Conservation (phyloP, 2,888 invertebrate genomes). For the Dicroscelio sp. region DNA sequence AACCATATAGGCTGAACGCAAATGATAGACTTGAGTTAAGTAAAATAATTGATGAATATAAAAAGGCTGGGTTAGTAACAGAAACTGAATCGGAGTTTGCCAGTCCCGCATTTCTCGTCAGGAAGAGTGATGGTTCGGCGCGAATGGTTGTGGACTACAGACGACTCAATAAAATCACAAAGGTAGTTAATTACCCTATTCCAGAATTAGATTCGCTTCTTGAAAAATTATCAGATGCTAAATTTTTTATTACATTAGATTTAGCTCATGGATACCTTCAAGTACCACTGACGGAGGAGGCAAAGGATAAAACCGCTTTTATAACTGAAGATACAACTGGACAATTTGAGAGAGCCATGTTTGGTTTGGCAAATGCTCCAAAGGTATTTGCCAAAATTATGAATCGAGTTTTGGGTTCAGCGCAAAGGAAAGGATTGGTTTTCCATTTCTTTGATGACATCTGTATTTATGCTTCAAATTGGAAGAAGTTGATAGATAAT, state of each 20-base stretch:
- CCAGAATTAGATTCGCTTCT: conserved; percentile 63
- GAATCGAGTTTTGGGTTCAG: not conserved
- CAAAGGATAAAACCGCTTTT: not conserved
- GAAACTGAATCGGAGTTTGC: conserved; percentile 61
- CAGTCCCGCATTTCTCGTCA: conserved; percentile 63
- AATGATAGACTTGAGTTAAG: conserved; percentile 36
- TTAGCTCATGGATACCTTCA: conserved; percentile 53
- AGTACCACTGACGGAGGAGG: conserved; percentile 10
- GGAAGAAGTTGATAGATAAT: no score
- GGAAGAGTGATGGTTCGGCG: conserved; percentile 51
- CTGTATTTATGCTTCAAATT: no score
- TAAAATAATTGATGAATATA: conserved; percentile 21
- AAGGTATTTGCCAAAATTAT: conserved; percentile 1
- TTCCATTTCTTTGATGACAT: not conserved
- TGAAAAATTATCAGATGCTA: conserved; percentile 21
- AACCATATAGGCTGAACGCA: conserved; percentile 62
- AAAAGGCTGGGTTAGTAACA: conserved; percentile 49
- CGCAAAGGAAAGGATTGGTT: not conserved
- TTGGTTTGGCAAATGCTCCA: not conserved
- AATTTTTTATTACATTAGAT: conserved; percentile 53
- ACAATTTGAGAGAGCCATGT: conserved; percentile 1
- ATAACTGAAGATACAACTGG: not conserved
- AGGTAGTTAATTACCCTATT: conserved; percentile 32
- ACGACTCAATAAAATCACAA: conserved; percentile 43
- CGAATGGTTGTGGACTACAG: conserved; percentile 63